Evolutionary conservation across 1,140 invertebrate genomes (phyloP).

Genomic region (Melanaphis sacchari): DNA sequence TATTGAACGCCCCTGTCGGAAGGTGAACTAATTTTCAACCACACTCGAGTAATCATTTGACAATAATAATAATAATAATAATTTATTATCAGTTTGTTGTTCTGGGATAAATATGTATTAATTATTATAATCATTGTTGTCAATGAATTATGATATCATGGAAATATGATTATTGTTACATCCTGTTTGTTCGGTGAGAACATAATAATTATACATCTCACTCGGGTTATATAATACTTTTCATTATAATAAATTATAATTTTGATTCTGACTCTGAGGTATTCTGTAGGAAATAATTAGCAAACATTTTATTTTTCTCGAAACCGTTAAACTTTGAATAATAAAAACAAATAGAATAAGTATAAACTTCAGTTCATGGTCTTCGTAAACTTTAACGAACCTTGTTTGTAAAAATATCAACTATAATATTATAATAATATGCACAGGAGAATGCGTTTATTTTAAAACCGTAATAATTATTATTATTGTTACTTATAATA

Average conservation of each 20-base stretch:
- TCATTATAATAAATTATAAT: background rate
- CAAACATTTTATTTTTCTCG: background rate
- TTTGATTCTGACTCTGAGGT: background rate
- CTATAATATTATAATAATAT: background rate
- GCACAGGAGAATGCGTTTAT: background rate
- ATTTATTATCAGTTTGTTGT: background rate
- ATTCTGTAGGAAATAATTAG: background rate
- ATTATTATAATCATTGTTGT: background rate
- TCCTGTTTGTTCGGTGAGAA: background rate
- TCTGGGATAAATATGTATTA: background rate
- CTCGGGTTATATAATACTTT: background rate
- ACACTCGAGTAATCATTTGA: background rate
- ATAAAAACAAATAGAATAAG: constrained; percentile 12
- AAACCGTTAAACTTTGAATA: constrained; percentile 2
- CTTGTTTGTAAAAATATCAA: background rate
- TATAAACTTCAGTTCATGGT: background rate
- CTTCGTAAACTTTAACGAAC: background rate
- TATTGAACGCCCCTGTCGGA: background rate
- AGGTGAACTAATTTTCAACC: background rate
- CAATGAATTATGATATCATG: background rate
- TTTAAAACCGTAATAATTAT: background rate
- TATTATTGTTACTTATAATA: background rate
- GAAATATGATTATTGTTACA: background rate
- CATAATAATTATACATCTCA: background rate
- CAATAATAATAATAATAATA: background rate